Percentiles rank a stretch among this genome's conserved stretches.
phyloP scores from a whole-genome alignment of 2,113 vertebrate genomes.

The Oreotrochilus melanogaster region DNA sequence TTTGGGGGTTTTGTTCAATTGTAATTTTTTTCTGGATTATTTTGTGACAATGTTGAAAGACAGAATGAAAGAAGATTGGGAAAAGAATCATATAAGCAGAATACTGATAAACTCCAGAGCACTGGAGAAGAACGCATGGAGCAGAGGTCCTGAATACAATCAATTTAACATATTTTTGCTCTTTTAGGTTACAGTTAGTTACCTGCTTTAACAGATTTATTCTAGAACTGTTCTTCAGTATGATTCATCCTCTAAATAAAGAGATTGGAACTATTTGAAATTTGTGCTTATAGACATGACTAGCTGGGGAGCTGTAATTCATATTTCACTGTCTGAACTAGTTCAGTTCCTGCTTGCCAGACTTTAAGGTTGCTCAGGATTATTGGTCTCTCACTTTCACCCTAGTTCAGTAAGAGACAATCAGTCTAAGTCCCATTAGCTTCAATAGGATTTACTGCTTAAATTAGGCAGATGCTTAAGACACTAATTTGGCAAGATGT shows the following conservation, averaged over 20 bases:
- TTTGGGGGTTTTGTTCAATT: neutral
- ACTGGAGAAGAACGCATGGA: neutral
- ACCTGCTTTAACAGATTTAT: neutral
- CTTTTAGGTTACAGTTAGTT: neutral
- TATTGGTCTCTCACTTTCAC: slow-evolving; percentile 1
- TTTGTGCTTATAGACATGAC: neutral
- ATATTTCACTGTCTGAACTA: neutral
- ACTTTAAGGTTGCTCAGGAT: neutral
- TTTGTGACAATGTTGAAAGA: neutral
- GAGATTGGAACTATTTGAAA: neutral
- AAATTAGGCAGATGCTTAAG: slow-evolving; percentile 47
- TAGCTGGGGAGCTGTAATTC: slow-evolving; percentile 5
- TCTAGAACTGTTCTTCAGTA: neutral
- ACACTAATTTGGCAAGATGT: slow-evolving; percentile 5
- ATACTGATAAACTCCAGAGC: neutral
- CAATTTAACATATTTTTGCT: neutral
- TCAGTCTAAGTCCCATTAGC: neutral
- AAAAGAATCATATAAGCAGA: neutral
- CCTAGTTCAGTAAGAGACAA: neutral
- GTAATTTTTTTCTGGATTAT: neutral
- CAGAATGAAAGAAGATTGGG: neutral
- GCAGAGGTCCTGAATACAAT: neutral
- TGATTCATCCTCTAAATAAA: neutral
- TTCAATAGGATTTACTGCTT: slow-evolving; percentile 53
- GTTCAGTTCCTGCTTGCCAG: neutral